These are phyloP conservation scores for Periphyllus acericola DNA, from an alignment of 2,888 invertebrate species.

Conservation along the genomic window DNA sequence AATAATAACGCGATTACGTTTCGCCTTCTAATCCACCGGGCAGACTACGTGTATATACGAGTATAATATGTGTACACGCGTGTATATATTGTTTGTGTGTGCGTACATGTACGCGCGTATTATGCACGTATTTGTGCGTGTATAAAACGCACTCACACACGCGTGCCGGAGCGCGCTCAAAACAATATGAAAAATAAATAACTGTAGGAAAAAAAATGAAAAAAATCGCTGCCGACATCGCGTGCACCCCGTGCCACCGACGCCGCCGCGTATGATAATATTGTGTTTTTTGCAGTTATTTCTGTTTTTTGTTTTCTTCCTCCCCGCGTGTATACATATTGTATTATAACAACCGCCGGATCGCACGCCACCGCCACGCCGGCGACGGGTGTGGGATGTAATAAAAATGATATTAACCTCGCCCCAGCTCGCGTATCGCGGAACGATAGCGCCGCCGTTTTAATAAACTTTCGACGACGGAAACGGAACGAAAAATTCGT, in stretches of 20 bases:
- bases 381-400: slow-evolving; percentile 26
- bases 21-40: slow-evolving; percentile 23
- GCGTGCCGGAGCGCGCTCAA: background rate
- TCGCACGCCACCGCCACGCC: slow-evolving; percentile 4
- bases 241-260: slow-evolving; percentile 2
- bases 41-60: too few species aligned
- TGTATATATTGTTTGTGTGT: background rate
- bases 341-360: slow-evolving; percentile 37
- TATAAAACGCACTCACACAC: background rate
- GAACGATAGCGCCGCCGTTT: slow-evolving; percentile 33
- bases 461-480: slow-evolving; percentile 40
- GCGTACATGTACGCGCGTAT: background rate
- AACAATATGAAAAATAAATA: slow-evolving; percentile 45
- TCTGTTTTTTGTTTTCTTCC: background rate
- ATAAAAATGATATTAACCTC: slow-evolving; percentile 53
- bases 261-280: slow-evolving; percentile 31
- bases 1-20: slow-evolving; percentile 25
- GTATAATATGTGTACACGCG: background rate
- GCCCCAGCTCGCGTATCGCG: background rate
- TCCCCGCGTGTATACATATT: slow-evolving; percentile 3
- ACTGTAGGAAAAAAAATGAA: background rate
- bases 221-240: slow-evolving; percentile 39
- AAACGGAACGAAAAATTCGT: background rate
- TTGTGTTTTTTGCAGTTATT: slow-evolving; percentile 7
- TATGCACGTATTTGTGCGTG: slow-evolving; percentile 2